phyloP scores from a whole-genome alignment of 2,113 vertebrate species.

The Riparia riparia region DNA sequence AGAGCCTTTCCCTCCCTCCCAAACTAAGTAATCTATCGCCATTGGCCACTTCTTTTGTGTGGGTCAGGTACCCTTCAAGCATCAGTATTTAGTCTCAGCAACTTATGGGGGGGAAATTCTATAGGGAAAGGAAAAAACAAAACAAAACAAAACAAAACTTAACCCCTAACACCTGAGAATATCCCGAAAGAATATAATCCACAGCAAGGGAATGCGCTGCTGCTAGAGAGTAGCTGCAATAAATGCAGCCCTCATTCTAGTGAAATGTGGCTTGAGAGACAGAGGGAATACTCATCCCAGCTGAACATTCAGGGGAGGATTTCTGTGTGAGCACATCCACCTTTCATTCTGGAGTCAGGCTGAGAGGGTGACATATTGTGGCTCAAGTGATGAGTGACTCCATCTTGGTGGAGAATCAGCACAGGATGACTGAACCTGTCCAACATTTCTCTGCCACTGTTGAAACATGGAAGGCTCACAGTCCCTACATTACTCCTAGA shows the following conservation, averaged over 20 bases:
- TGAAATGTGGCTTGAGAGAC: background rate
- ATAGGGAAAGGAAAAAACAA: too few species aligned
- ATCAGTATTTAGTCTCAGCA: too few species aligned
- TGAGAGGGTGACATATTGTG: background rate
- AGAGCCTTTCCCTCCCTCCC: too few species aligned
- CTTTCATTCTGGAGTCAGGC: background rate
- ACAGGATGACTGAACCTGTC: rapidly evolving
- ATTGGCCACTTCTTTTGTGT: too few species aligned
- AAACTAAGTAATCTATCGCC: too few species aligned
- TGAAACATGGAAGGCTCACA: background rate
- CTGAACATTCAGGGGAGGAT: background rate
- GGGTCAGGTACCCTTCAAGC: too few species aligned
- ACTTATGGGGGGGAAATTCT: too few species aligned
- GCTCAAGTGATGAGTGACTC: background rate
- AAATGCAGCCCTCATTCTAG: background rate
- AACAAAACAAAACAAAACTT: too few species aligned
- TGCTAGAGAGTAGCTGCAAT: background rate
- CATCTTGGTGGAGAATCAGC: background rate
- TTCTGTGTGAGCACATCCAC: background rate
- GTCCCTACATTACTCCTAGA: background rate
- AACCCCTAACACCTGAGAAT: background rate
- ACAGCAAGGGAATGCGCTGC: background rate
- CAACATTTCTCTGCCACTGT: background rate
- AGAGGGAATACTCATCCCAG: background rate
- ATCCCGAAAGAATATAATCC: background rate